Base-by-base conservation (phyloP, 2,797 vertebrate species). In the Sebastes taczanowskii region DNA sequence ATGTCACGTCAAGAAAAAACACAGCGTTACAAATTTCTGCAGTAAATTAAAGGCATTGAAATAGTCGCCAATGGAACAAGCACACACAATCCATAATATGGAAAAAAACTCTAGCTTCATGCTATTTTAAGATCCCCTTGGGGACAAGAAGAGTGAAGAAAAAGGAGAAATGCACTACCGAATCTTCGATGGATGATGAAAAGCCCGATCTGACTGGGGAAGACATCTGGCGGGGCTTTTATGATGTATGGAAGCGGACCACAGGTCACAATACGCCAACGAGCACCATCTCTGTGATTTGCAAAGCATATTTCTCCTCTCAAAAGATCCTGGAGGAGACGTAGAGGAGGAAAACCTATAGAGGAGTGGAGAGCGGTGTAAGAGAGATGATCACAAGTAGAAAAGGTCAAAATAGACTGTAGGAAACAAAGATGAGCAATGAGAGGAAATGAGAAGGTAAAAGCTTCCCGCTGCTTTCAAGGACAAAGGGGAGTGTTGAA, bases 201-300 rank as follows among this genome's bases (percentile, higher is more conserved):
- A 78, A 78, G 67, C 58, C 58, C 62, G 61, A 7, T 78, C 32
- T 46, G 29, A 62, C 66, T 4, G 13, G 38, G 27, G 67, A 71
- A 63, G 72, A 76, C 65, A 70, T 65, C 73, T 75, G 20, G 16
- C 63, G 70, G 76, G 76, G 71, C 61, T 68, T 81, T 67, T 55
- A 55, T 86, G 63, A 92, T 81, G 11, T 75, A 86, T 87, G 68
- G 71, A 63, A 25, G 35, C 34, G 66, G 55, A 76, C 35, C 38
- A 52, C 20, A 61, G 74, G 77, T 82, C 76, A 73, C 34, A 34
- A 32, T 38, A 67, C 4, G 3, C 64, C 23, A 20, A 6, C 10
- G 4, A 62, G 52, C 64, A 20, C 60, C 30, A 58, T 38, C 22
- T 18, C 13, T 75, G 34, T 68, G 35, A 68, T 82, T 77, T 73